Evolutionary conservation across 1,140 invertebrate species (phyloP).

Genomic region (Agrypnia vestita): DNA sequence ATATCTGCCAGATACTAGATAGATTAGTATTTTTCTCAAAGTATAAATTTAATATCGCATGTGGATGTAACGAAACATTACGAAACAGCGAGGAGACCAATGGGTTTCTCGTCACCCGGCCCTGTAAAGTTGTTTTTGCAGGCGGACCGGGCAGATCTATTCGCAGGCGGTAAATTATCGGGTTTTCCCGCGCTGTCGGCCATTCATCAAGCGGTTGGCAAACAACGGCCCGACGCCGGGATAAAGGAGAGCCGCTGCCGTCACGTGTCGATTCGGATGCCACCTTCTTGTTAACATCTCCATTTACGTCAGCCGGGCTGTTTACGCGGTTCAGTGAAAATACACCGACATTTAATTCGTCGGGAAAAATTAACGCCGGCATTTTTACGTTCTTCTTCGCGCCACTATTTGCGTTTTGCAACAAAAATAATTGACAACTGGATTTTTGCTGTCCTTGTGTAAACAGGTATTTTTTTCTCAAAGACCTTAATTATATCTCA

Average conservation of each 20-base stretch:
- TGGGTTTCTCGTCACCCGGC: not conserved
- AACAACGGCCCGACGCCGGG: conserved; percentile 20
- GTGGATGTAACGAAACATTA: not conserved
- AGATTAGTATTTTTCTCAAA: no score
- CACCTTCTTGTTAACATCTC: conserved; percentile 55
- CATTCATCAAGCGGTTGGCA: conserved; percentile 54
- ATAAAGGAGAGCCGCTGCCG: conserved; percentile 42
- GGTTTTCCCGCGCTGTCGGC: conserved; percentile 52
- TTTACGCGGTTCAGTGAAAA: conserved; percentile 49
- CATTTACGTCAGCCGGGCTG: conserved; percentile 53
- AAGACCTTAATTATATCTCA: no score
- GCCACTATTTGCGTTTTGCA: no score
- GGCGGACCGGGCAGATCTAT: conserved; percentile 53
- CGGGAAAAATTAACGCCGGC: conserved; percentile 13
- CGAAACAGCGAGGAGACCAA: conserved; percentile 4
- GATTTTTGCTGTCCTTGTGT: no score
- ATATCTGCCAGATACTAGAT: no score
- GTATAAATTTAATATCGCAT: no score
- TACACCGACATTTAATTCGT: conserved; percentile 40
- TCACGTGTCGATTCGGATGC: conserved; percentile 53
- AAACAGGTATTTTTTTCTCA: no score
- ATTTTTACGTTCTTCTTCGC: not conserved
- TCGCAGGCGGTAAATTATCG: conserved; percentile 55
- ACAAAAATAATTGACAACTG: no score
- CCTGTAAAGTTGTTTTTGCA: conserved; percentile 45